phyloP scores from a whole-genome alignment of 2,113 vertebrate genomes.

The Pseudolaguvia tuberculata region DNA sequence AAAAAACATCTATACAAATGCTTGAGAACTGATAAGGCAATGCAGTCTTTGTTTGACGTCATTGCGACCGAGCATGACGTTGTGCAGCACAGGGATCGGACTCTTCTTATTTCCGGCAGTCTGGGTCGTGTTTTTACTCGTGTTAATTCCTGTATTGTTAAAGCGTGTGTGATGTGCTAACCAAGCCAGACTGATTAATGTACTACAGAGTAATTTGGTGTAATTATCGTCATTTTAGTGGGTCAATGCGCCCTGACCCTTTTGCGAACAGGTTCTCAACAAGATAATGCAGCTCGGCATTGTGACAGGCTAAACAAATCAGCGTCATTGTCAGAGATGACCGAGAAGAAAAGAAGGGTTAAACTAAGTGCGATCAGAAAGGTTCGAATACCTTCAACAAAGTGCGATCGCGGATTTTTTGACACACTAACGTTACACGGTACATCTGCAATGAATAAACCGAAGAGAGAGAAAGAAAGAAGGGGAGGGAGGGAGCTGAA shows the following conservation, averaged over 20 bases:
- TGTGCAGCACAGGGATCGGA: not conserved
- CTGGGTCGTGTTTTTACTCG: not conserved
- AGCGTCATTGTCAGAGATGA: not conserved
- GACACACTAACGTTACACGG: conserved; percentile 5
- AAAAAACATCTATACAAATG: no score
- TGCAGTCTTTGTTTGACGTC: not conserved
- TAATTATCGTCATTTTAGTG: not conserved
- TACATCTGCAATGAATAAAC: conserved; percentile 18
- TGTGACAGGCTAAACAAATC: conserved; percentile 10
- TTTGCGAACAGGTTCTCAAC: not conserved
- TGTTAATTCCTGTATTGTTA: not conserved
- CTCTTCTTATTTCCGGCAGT: not conserved
- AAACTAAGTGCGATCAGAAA: not conserved
- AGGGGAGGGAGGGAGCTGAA: not conserved
- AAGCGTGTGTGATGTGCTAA: not conserved
- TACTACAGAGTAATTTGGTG: not conserved
- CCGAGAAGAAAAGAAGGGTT: not conserved
- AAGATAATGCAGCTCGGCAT: not conserved
- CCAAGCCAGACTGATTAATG: not conserved
- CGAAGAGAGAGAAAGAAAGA: not conserved
- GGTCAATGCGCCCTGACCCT: conserved; percentile 22
- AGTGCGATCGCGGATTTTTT: not conserved
- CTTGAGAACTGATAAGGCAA: not conserved
- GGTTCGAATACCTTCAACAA: not conserved
- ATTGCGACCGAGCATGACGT: not conserved